A percentile compares a stretch with the other conserved stretches of the same genome.
phyloP scores from a whole-genome alignment of 2,888 invertebrate genomes.

The Caenorhabditis zanzibari region DNA sequence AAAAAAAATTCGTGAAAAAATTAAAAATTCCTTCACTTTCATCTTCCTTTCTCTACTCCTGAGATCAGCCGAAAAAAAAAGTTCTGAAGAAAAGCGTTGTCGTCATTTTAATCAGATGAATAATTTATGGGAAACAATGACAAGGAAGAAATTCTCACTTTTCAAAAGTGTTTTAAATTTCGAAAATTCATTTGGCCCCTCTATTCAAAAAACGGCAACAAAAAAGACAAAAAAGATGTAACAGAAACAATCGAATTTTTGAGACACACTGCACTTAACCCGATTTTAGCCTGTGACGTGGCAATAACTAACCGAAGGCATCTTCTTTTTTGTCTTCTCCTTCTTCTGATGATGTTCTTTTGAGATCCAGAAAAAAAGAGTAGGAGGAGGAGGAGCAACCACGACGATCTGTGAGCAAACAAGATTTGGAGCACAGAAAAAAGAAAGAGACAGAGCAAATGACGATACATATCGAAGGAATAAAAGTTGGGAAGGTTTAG shows the following conservation, averaged over 20 bases:
- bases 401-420: slow-evolving; percentile 45
- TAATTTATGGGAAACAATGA: slow-evolving; percentile 5
- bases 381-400: slow-evolving; percentile 12
- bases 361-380: slow-evolving; percentile 30
- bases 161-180: slow-evolving; percentile 5
- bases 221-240: slow-evolving; percentile 13
- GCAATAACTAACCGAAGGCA: slow-evolving; percentile 58
- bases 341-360: slow-evolving; percentile 35
- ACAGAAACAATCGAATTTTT: slow-evolving; percentile 54
- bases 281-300: slow-evolving; percentile 54
- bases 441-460: slow-evolving; percentile 21
- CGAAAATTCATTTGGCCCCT: slow-evolving; percentile 7
- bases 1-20: not conserved
- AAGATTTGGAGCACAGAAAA: slow-evolving; percentile 35
- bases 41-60: not conserved
- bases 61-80: slow-evolving; percentile 2
- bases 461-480: slow-evolving; percentile 31
- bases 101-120: slow-evolving; percentile 33
- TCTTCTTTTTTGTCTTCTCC: slow-evolving; percentile 6
- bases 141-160: not conserved
- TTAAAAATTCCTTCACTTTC: not conserved
- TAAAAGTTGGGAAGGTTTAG: slow-evolving; percentile 8
- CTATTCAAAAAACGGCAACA: slow-evolving; percentile 1
- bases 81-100: not conserved
- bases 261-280: slow-evolving; percentile 47